Evolutionary conservation across 2,797 vertebrate species (phyloP).

Genomic region (Gymnoscopelus braueri): DNA sequence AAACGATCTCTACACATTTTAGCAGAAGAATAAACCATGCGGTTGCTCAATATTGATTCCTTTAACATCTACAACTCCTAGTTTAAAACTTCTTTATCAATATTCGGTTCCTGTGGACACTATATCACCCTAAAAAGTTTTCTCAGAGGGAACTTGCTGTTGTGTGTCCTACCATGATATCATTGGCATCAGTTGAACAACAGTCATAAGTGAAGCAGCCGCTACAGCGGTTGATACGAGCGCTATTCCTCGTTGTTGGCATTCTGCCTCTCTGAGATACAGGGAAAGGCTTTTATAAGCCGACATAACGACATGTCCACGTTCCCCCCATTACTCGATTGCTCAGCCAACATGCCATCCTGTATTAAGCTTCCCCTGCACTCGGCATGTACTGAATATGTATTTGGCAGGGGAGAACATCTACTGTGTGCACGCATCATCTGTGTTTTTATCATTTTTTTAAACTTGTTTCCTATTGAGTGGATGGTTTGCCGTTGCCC

Average conservation of each 20-base stretch:
- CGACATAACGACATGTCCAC: conserved; percentile 50
- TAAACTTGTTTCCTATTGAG: conserved; percentile 55
- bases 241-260: conserved; percentile 7
- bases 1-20: no score
- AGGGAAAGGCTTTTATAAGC: conserved; percentile 70
- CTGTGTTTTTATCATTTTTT: conserved; percentile 30
- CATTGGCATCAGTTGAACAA: conserved; percentile 49
- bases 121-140: neutral
- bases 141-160: neutral
- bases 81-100: no score
- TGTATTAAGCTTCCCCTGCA: conserved; percentile 44
- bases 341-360: conserved; percentile 44
- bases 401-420: conserved; percentile 61
- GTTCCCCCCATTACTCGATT: conserved; percentile 44
- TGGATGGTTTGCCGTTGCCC: conserved; percentile 57
- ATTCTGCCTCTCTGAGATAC: conserved; percentile 54
- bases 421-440: conserved; percentile 51
- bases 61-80: no score
- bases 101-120: no score
- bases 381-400: conserved; percentile 63
- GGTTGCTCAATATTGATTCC: no score
- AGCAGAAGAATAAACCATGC: no score
- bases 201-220: conserved; percentile 41
- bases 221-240: conserved; percentile 44
- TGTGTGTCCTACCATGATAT: conserved; percentile 50